phyloP scores from a whole-genome alignment of 1,140 invertebrate genomes.

The Cheumatopsyche charites region DNA sequence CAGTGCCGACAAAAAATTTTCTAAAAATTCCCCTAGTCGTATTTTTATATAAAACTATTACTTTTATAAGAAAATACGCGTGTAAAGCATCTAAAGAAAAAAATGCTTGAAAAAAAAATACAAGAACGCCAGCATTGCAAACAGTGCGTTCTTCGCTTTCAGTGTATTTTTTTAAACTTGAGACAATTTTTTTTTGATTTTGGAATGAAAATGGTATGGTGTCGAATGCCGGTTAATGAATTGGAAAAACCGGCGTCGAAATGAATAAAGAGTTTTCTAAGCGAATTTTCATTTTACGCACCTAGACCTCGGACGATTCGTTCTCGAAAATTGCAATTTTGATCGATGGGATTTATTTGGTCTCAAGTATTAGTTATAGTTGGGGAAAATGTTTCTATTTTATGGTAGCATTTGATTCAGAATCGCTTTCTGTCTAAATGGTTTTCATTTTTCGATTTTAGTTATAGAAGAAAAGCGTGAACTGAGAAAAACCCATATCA shows the following conservation, averaged over 20 bases:
- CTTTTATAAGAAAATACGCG: no score
- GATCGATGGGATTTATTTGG: not conserved
- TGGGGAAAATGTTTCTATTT: no score
- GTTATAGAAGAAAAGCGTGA: no score
- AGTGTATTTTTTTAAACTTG: slow-evolving; percentile 4
- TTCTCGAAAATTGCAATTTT: not conserved
- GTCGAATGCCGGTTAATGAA: slow-evolving; percentile 1
- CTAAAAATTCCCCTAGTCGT: not conserved
- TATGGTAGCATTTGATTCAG: no score
- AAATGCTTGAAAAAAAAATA: not conserved
- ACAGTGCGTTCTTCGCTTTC: not conserved
- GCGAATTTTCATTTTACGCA: no score
- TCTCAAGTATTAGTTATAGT: no score
- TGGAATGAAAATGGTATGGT: not conserved
- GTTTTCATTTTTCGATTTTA: no score
- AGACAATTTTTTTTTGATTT: not conserved
- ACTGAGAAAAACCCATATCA: no score
- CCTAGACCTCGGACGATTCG: not conserved
- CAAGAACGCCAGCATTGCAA: not conserved
- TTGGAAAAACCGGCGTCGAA: not conserved
- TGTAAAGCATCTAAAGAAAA: not conserved
- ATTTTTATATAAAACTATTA: no score
- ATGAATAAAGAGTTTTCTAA: no score
- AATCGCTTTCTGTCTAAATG: no score
- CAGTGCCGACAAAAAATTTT: no score